Percentiles rank a stretch among this genome's conserved stretches.
phyloP scores from a whole-genome alignment of 53 echinoderm and acorn worm species.

The Astropecten irregularis region DNA sequence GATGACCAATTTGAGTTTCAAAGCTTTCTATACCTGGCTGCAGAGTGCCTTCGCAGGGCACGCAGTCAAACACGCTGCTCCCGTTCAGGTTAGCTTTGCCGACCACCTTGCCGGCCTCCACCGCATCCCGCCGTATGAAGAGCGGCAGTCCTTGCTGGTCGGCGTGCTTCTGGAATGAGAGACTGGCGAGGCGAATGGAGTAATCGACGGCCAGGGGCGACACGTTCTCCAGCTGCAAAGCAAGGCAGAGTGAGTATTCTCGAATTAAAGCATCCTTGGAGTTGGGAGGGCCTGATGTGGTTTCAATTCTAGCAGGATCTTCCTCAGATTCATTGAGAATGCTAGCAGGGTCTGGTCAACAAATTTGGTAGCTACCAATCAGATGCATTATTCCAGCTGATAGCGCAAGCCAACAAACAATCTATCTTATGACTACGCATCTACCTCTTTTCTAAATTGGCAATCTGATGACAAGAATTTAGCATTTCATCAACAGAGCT shows the following conservation, averaged over 20 bases:
- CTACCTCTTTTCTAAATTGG: too few relatives aligned
- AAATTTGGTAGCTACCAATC: too few relatives aligned
- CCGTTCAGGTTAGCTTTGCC: constrained; percentile 90
- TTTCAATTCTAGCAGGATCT: too few relatives aligned
- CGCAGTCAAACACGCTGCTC: constrained; percentile 96
- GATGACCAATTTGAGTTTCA: too few relatives aligned
- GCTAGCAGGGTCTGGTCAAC: too few relatives aligned
- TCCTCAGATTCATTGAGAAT: too few relatives aligned
- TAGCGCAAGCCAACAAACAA: too few relatives aligned
- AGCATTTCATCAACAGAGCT: too few relatives aligned
- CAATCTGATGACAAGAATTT: too few relatives aligned
- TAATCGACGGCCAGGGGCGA: constrained; percentile 89
- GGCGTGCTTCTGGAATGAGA: constrained; percentile 68
- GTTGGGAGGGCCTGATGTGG: too few relatives aligned
- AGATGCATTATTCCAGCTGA: too few relatives aligned
- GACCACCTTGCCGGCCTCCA: constrained; percentile 29
- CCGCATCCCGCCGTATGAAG: constrained; percentile 59
- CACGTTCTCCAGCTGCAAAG: constrained; percentile 85
- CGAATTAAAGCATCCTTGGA: neutral
- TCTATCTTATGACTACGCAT: too few relatives aligned
- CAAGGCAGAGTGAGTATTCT: neutral
- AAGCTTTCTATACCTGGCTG: constrained; percentile 99
- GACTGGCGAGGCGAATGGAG: constrained; percentile 81
- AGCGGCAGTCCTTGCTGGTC: constrained; percentile 73
- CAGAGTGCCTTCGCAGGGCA: constrained; percentile 84